Conservation (phyloP, 2,888 invertebrate genomes). For the Aproaerema taeniolella region DNA sequence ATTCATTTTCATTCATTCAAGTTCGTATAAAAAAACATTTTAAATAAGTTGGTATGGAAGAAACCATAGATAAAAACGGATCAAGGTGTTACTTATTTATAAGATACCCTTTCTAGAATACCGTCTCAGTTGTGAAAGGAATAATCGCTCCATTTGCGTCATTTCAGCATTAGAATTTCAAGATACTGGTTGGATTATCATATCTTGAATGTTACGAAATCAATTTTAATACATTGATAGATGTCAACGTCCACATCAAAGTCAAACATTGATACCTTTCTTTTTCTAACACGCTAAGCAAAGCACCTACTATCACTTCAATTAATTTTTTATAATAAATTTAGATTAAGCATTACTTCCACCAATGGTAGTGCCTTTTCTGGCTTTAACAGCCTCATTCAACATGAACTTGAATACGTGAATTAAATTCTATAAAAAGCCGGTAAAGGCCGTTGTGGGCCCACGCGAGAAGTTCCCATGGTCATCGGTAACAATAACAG, state of each 20-base stretch:
- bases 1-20: too few relatives aligned
- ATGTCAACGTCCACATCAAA: constrained; percentile 11
- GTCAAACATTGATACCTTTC: too few relatives aligned
- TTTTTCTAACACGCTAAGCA: too few relatives aligned
- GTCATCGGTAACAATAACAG: constrained; percentile 64
- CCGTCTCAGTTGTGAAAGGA: constrained; percentile 43
- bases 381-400: not conserved
- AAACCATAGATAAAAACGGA: too few relatives aligned
- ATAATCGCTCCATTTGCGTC: constrained; percentile 55
- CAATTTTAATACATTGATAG: constrained; percentile 11
- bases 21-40: too few relatives aligned
- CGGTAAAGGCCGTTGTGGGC: constrained; percentile 52
- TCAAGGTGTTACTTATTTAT: constrained; percentile 51
- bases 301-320: too few relatives aligned
- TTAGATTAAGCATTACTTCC: too few relatives aligned
- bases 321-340: too few relatives aligned
- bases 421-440: constrained; percentile 31
- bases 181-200: constrained; percentile 15
- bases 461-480: constrained; percentile 55
- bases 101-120: constrained; percentile 40
- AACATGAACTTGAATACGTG: constrained; percentile 43
- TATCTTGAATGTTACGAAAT: constrained; percentile 18
- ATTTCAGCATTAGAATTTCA: constrained; percentile 41
- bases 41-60: too few relatives aligned
- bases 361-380: too few relatives aligned